Evolutionary conservation across 2,113 vertebrate genomes (phyloP).

Genomic region (Hystrix cristata): DNA sequence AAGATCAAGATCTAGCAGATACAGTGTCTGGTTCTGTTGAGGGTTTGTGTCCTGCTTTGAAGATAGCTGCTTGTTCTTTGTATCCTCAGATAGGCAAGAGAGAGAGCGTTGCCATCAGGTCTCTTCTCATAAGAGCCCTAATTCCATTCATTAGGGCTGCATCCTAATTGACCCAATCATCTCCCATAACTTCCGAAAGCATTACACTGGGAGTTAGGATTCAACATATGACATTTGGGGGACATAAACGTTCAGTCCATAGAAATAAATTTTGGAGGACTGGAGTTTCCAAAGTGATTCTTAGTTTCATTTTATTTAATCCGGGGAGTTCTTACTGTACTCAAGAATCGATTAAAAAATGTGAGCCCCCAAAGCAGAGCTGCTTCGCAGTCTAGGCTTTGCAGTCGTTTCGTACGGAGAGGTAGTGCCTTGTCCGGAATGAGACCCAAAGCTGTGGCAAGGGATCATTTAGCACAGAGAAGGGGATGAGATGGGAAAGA

Average conservation of each 20-base stretch:
- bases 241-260: not conserved
- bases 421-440: not conserved
- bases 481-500: not conserved
- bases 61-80: too few relatives aligned
- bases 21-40: not conserved
- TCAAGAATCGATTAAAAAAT: not conserved
- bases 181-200: not conserved
- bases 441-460: not conserved
- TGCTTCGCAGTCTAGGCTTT: not conserved
- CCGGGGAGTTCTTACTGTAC: not conserved
- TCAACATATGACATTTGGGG: not conserved
- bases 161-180: not conserved
- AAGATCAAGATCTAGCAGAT: not conserved
- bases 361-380: not conserved
- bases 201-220: not conserved
- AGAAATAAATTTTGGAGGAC: not conserved
- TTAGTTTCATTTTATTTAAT: constrained; percentile 39
- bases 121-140: not conserved
- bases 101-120: not conserved
- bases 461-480: not conserved
- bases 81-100: not conserved
- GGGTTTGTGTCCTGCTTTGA: not conserved
- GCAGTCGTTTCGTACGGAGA: not conserved
- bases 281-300: not conserved
- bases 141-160: not conserved